Percentiles rank a stretch among this genome's conserved stretches.
phyloP scores from a whole-genome alignment of 2,113 vertebrate genomes.

The Cromileptes altivelis region DNA sequence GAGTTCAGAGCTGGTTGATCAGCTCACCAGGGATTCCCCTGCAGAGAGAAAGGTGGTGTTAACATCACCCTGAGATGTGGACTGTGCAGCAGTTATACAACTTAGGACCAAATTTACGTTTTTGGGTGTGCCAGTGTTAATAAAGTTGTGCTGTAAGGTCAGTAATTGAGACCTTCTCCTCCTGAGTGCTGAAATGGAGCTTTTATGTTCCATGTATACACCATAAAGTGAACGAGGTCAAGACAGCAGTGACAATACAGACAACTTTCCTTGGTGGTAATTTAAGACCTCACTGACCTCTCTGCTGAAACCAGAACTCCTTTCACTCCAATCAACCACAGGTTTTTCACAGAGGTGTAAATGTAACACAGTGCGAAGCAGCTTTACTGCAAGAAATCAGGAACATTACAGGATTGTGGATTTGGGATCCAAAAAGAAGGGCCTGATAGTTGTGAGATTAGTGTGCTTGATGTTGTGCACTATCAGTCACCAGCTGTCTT shows the following conservation, averaged over 20 bases:
- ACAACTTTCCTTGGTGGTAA: slow-evolving; percentile 41
- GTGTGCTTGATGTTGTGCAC: neutral
- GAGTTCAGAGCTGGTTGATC: neutral
- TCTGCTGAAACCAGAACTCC: slow-evolving; percentile 40
- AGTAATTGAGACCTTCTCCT: slow-evolving; percentile 40
- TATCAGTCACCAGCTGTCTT: neutral
- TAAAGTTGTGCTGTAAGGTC: slow-evolving; percentile 9
- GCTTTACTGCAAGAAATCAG: neutral
- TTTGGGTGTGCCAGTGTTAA: slow-evolving; percentile 1
- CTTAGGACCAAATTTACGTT: neutral
- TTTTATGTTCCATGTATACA: slow-evolving; percentile 18
- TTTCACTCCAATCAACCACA: neutral
- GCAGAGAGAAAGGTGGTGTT: neutral
- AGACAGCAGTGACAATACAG: slow-evolving; percentile 39
- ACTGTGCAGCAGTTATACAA: neutral
- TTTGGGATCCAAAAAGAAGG: neutral
- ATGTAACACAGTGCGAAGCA: neutral
- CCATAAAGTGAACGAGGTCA: slow-evolving; percentile 44
- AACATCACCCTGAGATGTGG: neutral
- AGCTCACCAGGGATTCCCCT: neutral
- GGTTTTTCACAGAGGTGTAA: slow-evolving; percentile 5
- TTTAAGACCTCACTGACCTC: slow-evolving; percentile 6
- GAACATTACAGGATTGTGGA: neutral
- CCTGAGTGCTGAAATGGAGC: slow-evolving; percentile 21
- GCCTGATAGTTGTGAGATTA: neutral